These are phyloP conservation scores for Sinelater perroti DNA, from an alignment of 2,888 invertebrate species.

Conservation along the genomic window DNA sequence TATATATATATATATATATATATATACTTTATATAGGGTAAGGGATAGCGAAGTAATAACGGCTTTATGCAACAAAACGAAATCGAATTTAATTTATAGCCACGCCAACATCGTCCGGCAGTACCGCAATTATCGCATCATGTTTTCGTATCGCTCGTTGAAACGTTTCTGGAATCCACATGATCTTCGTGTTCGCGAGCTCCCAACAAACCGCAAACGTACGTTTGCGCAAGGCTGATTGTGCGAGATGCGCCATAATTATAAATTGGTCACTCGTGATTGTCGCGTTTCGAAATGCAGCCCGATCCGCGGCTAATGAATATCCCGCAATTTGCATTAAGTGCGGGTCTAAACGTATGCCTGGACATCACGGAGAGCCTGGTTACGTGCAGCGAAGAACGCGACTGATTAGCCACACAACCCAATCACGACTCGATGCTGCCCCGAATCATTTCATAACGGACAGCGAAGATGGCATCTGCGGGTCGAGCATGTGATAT, in stretches of 20 bases:
- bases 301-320: constrained; percentile 13
- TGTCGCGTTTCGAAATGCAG: constrained; percentile 11
- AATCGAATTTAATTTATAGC: too few relatives aligned
- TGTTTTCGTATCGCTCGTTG: too few relatives aligned
- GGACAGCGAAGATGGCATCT: not conserved
- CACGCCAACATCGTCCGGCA: too few relatives aligned
- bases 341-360: constrained; percentile 1
- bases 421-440: constrained; percentile 6
- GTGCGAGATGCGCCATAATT: constrained; percentile 5
- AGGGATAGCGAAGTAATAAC: too few relatives aligned
- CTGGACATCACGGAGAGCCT: constrained; percentile 2
- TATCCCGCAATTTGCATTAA: constrained; percentile 17
- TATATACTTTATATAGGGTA: too few relatives aligned
- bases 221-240: not conserved
- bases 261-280: constrained; percentile 17
- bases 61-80: too few relatives aligned
- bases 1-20: too few relatives aligned
- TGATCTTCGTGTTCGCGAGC: too few relatives aligned
- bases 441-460: constrained; percentile 11
- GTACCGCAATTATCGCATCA: too few relatives aligned
- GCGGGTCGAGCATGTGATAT: constrained; percentile 4
- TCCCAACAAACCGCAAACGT: not conserved
- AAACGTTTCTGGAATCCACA: too few relatives aligned
- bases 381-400: constrained; percentile 13
- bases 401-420: constrained; percentile 2